Percentiles rank a stretch among this genome's conserved stretches.
Evolutionary conservation across 2,888 invertebrate genomes (phyloP).

Genomic region (Craniophora ligustri): DNA sequence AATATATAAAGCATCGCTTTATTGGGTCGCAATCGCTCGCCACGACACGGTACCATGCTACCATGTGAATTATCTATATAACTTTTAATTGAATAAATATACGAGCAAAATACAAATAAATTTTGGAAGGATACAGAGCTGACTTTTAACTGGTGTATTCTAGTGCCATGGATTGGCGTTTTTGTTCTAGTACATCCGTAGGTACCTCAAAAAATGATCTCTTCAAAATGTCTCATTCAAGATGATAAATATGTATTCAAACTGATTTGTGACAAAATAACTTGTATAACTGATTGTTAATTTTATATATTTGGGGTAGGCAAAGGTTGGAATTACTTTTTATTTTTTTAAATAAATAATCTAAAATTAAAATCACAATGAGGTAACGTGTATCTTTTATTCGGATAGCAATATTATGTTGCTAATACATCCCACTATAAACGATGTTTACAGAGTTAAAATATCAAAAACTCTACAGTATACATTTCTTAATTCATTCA

Average conservation of each 20-base stretch:
- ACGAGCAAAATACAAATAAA: too few relatives aligned
- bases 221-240: background rate
- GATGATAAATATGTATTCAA: background rate
- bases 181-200: background rate
- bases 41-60: too few relatives aligned
- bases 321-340: too few relatives aligned
- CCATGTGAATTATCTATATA: too few relatives aligned
- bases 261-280: conserved; percentile 50
- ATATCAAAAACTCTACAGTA: background rate
- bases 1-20: too few relatives aligned
- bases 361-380: background rate
- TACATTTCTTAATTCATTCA: background rate
- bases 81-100: too few relatives aligned
- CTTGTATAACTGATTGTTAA: conserved; percentile 34
- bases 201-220: conserved; percentile 2
- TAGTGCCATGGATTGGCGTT: too few relatives aligned
- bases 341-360: background rate
- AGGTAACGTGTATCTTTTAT: background rate
- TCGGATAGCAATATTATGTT: background rate
- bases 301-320: background rate
- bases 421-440: background rate
- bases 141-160: too few relatives aligned
- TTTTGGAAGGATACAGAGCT: too few relatives aligned
- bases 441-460: background rate
- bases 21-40: too few relatives aligned